Conservation (phyloP, 2,113 vertebrate species). For the Odontophorus gujanensis region DNA sequence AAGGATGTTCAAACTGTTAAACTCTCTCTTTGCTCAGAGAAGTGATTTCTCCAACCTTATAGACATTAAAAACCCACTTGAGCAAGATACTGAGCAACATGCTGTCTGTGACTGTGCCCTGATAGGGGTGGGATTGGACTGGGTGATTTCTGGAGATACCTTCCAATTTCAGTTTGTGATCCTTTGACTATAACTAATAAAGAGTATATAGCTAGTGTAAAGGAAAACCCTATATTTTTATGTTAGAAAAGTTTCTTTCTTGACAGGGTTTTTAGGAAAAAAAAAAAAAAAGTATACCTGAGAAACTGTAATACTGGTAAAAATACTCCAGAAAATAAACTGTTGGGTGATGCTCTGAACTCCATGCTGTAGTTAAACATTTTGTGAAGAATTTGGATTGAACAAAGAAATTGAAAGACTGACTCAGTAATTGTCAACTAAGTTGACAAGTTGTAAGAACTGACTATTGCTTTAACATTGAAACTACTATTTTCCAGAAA, state of each 20-base stretch:
- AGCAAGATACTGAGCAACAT: not conserved
- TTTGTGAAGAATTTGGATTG: not conserved
- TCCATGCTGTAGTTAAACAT: not conserved
- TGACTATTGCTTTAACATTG: not conserved
- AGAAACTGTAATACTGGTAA: not conserved
- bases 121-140: accelerated
- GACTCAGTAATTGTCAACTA: not conserved
- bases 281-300: not conserved
- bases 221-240: not conserved
- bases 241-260: not conserved
- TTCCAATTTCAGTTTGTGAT: not conserved
- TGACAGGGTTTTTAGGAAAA: not conserved
- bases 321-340: not conserved
- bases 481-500: not conserved
- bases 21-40: not conserved
- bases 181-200: not conserved
- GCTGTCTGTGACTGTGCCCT: not conserved
- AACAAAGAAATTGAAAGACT: not conserved
- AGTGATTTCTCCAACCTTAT: not conserved
- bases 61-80: not conserved
- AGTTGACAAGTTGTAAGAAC: not conserved
- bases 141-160: not conserved
- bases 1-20: not conserved
- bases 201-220: not conserved
- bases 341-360: not conserved